Percentiles rank a stretch among this genome's conserved stretches.
Evolutionary conservation across 2,797 vertebrate species (phyloP).

Genomic region (Tangara arthus): DNA sequence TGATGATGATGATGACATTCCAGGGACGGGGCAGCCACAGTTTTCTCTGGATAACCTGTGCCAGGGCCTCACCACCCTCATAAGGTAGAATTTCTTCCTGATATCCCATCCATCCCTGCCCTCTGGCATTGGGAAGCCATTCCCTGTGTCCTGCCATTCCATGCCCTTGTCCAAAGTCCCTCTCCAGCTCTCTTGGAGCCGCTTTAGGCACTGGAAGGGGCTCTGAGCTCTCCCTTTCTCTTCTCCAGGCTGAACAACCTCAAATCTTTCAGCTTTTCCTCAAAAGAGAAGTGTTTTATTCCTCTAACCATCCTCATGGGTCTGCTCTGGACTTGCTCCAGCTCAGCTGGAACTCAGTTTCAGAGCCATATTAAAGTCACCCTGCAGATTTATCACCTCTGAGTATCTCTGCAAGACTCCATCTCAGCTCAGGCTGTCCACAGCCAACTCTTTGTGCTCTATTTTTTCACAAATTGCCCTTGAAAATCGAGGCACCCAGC

Average conservation of each 20-base stretch:
- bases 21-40: background rate
- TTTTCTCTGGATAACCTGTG: background rate
- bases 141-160: background rate
- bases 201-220: background rate
- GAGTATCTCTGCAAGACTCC: background rate
- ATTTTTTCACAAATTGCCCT: background rate
- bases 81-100: background rate
- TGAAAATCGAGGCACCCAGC: accelerated
- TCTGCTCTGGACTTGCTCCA: accelerated
- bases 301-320: background rate
- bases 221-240: background rate
- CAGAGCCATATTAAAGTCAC: background rate
- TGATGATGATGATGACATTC: background rate
- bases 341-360: background rate
- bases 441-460: background rate
- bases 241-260: background rate
- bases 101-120: accelerated
- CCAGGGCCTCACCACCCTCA: background rate
- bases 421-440: background rate
- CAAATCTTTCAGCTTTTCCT: background rate
- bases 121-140: background rate
- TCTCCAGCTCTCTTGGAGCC: background rate
- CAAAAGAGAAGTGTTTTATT: background rate
- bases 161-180: accelerated
- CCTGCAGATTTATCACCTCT: background rate